A percentile compares a stretch with the other conserved stretches of the same genome.
Evolutionary conservation across 2,888 invertebrate genomes (phyloP).

Genomic region (Meliscaeva auricollis): DNA sequence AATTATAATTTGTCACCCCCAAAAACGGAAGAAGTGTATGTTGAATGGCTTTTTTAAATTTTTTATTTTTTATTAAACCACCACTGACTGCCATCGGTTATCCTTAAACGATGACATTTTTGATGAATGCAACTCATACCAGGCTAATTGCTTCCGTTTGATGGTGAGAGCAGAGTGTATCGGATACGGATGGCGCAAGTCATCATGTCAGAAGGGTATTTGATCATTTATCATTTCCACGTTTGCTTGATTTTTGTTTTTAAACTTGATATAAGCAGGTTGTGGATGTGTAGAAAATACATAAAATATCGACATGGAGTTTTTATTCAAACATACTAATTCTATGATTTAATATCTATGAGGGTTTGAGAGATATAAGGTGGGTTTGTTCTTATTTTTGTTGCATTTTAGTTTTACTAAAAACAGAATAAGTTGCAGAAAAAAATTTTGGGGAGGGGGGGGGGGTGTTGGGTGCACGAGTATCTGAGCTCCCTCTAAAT

Average conservation of each 20-base stretch:
- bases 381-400: no score
- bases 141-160: conserved; percentile 73
- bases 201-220: conserved; percentile 38
- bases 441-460: no score
- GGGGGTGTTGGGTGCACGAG: no score
- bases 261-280: neutral
- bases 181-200: conserved; percentile 37
- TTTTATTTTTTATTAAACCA: conserved; percentile 35
- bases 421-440: no score
- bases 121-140: conserved; percentile 65
- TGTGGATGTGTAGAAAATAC: no score
- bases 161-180: conserved; percentile 44
- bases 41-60: conserved; percentile 37
- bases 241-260: neutral
- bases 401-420: no score
- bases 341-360: no score
- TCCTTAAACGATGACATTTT: conserved; percentile 74
- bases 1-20: conserved; percentile 75
- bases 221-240: conserved; percentile 54
- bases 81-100: conserved; percentile 59
- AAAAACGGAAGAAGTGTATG: conserved; percentile 62
- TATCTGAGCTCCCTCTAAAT: no score
- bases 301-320: no score
- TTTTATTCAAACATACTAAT: no score
- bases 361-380: no score